These are phyloP conservation scores for Rhinoptilus africanus DNA, from an alignment of 2,113 vertebrate genomes.

Conservation along the genomic window DNA sequence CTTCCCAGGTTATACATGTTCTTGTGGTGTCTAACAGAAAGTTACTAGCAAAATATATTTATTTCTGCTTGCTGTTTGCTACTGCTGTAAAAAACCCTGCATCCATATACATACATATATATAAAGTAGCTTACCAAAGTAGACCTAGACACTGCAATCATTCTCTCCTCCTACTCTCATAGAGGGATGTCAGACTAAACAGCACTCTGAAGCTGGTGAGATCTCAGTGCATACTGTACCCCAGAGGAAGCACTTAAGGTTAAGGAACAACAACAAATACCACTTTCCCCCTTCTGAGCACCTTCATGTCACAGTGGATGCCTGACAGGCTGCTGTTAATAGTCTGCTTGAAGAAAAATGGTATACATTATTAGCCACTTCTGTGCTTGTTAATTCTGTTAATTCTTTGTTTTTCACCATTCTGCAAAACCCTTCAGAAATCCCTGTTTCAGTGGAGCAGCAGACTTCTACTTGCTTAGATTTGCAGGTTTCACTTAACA, in stretches of 20 bases:
- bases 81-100: neutral
- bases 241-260: neutral
- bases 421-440: neutral
- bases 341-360: neutral
- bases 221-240: neutral
- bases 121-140: neutral
- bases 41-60: neutral
- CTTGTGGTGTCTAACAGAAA: neutral
- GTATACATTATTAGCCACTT: neutral
- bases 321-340: neutral
- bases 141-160: neutral
- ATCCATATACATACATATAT: fast-evolving
- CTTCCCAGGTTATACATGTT: neutral
- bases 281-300: neutral
- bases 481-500: slow-evolving; percentile 32
- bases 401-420: neutral
- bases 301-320: neutral
- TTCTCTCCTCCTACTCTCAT: neutral
- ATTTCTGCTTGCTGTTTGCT: neutral
- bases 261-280: neutral
- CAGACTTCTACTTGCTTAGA: slow-evolving; percentile 6
- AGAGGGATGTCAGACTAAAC: neutral
- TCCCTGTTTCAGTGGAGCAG: neutral
- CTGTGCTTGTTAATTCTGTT: neutral
- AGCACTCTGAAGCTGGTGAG: neutral